These are phyloP conservation scores for Bradypodion pumilum DNA, from an alignment of 2,797 vertebrate species.

Conservation along the genomic window DNA sequence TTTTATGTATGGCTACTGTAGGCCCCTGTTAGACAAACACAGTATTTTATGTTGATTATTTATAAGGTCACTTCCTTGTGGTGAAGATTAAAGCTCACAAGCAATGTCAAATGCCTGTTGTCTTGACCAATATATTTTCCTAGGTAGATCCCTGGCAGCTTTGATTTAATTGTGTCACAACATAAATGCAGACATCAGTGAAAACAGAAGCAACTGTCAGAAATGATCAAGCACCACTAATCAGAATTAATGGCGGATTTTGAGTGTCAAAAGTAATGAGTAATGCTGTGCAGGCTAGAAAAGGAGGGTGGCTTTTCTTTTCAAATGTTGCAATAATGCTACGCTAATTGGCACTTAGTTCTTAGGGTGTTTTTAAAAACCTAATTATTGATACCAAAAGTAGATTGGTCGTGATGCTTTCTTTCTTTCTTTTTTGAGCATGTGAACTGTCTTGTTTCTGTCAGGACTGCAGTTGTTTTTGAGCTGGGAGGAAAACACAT, in stretches of 20 bases:
- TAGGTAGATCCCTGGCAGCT: slow-evolving; percentile 45
- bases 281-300: slow-evolving; percentile 1
- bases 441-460: slow-evolving; percentile 3
- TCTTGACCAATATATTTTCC: slow-evolving; percentile 39
- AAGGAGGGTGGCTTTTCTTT: not conserved
- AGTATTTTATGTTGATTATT: slow-evolving; percentile 20
- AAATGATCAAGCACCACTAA: slow-evolving; percentile 49
- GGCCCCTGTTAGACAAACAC: not conserved
- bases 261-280: slow-evolving; percentile 38
- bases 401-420: not conserved
- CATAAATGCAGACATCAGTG: slow-evolving; percentile 45
- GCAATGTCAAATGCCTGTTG: slow-evolving; percentile 22
- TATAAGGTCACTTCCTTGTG: slow-evolving; percentile 21
- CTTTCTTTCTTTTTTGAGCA: no score
- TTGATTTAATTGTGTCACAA: slow-evolving; percentile 48
- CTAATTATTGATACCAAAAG: slow-evolving; percentile 24
- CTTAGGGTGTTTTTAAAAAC: not conserved
- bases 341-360: slow-evolving; percentile 30
- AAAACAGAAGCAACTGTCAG: slow-evolving; percentile 53
- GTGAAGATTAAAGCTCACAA: slow-evolving; percentile 38
- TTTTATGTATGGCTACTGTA: slow-evolving; percentile 9
- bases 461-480: not conserved
- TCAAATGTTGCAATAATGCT: slow-evolving; percentile 6
- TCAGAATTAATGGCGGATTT: slow-evolving; percentile 41
- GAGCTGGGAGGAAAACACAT: not conserved